A percentile compares a stretch with the other conserved stretches of the same genome.
Evolutionary conservation across 1,140 invertebrate species (phyloP).

Genomic region (Papilio dardanus): DNA sequence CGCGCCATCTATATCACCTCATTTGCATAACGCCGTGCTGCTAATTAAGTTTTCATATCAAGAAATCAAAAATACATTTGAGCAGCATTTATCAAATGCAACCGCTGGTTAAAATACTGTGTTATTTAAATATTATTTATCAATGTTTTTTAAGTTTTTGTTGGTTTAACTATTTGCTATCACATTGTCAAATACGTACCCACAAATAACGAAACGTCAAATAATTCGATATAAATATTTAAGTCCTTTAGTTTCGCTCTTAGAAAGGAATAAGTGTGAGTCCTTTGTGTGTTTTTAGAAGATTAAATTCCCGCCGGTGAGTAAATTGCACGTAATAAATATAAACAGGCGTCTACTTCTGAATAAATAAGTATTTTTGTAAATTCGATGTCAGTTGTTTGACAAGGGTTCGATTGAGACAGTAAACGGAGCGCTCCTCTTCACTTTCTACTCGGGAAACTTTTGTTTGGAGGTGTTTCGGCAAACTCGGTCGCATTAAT

Average conservation of each 20-base stretch:
- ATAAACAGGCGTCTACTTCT: slow-evolving; percentile 38
- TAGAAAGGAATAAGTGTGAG: neutral
- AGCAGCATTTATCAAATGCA: neutral
- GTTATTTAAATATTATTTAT: neutral
- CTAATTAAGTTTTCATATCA: slow-evolving; percentile 33
- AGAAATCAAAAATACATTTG: neutral
- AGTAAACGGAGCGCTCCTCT: slow-evolving; percentile 35
- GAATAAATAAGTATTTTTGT: slow-evolving; percentile 40
- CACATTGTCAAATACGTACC: too few relatives aligned
- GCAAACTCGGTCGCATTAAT: slow-evolving; percentile 31
- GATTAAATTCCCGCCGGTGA: slow-evolving; percentile 29
- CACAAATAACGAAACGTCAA: too few relatives aligned
- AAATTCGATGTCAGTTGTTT: slow-evolving; percentile 39
- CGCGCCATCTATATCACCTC: slow-evolving; percentile 29
- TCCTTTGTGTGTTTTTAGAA: slow-evolving; percentile 19
- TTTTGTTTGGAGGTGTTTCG: slow-evolving; percentile 39
- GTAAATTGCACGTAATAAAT: slow-evolving; percentile 38
- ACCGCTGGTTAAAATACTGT: neutral
- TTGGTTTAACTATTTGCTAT: too few relatives aligned
- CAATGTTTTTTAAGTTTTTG: too few relatives aligned
- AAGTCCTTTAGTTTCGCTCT: neutral
- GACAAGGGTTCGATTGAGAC: slow-evolving; percentile 39
- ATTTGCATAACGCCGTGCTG: slow-evolving; percentile 29
- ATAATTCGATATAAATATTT: neutral
- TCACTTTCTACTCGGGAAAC: slow-evolving; percentile 31